Evolutionary conservation across 2,113 vertebrate genomes (phyloP).

Genomic region (Athene cunicularia): DNA sequence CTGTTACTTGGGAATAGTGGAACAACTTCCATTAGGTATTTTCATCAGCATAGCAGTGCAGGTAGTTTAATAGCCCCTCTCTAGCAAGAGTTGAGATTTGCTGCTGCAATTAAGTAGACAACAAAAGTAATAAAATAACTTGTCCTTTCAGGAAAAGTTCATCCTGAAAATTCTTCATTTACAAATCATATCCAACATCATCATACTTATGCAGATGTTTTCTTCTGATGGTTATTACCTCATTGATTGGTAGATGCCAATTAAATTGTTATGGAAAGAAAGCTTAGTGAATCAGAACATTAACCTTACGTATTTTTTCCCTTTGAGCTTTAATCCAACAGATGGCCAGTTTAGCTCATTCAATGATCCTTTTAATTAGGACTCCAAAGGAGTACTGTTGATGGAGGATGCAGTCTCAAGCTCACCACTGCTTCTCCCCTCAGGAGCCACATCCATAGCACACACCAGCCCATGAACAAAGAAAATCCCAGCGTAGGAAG

Average conservation of each 20-base stretch:
- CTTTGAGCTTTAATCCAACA: neutral
- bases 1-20: neutral
- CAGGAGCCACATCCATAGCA: fast-evolving
- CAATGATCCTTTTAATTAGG: neutral
- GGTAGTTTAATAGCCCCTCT: neutral
- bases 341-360: neutral
- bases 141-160: neutral
- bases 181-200: neutral
- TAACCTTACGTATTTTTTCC: neutral
- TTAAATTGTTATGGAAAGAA: neutral
- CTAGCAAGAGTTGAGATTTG: neutral
- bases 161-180: neutral
- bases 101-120: neutral
- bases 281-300: neutral
- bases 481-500: neutral
- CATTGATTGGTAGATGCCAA: neutral
- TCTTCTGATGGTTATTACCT: neutral
- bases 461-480: neutral
- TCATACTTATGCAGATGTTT: neutral
- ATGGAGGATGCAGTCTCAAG: neutral
- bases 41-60: neutral
- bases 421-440: neutral
- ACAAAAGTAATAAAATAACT: neutral
- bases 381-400: neutral
- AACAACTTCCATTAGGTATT: neutral